Percentiles rank a stretch among this genome's conserved stretches.
Evolutionary conservation across 2,797 vertebrate genomes (phyloP).

Genomic region (Acrossocheilus wenchowensis): DNA sequence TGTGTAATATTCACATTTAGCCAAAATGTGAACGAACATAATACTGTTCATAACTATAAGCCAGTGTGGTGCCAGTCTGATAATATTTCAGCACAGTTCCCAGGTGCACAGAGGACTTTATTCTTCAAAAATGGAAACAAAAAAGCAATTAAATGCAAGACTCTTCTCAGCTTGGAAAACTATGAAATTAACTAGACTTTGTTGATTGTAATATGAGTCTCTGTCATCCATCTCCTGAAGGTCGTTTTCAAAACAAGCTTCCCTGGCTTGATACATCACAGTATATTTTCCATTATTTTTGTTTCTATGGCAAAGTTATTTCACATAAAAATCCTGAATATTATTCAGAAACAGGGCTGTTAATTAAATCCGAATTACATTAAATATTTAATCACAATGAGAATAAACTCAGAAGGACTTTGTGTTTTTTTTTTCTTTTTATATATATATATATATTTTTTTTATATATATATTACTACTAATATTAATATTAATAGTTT

Average conservation of each 20-base stretch:
- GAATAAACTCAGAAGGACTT: not conserved
- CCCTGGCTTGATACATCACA: not conserved
- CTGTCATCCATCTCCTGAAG: not conserved
- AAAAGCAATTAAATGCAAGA: not conserved
- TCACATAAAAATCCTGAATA: not conserved
- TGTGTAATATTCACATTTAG: not conserved
- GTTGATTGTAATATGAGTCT: not conserved
- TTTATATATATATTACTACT: too few relatives aligned
- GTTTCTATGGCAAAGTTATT: not conserved
- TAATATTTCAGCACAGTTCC: not conserved
- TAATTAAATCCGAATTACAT: not conserved
- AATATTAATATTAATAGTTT: not conserved
- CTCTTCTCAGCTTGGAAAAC: not conserved
- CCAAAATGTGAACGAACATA: not conserved
- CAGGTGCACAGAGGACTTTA: not conserved
- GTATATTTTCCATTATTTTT: not conserved
- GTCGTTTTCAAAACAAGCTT: not conserved
- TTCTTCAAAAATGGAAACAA: not conserved
- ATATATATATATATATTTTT: too few relatives aligned
- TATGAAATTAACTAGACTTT: not conserved
- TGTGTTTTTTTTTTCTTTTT: too few relatives aligned
- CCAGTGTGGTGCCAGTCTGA: not conserved
- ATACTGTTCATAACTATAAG: not conserved
- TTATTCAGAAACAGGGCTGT: not conserved
- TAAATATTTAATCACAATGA: not conserved